Conservation (phyloP, 2,113 vertebrate genomes). For the Danio rerio region GRCz12tu NC_133199.1:9901501-9902000, state of each 20-base stretch:
- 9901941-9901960: too few relatives aligned
- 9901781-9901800: background rate
- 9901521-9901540: constrained; percentile 89
- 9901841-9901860: constrained; percentile 87
- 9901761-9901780: background rate
- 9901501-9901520: constrained; percentile 94
- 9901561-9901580: constrained; percentile 56
- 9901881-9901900: constrained; percentile 81
- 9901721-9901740: background rate
- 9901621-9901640: constrained; percentile 5
- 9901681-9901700: constrained; percentile 37
- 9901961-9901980: background rate
- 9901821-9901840: constrained; percentile 57
- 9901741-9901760: background rate
- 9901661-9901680: constrained; percentile 49
- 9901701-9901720: background rate
- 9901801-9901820: constrained; percentile 21
- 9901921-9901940: too few relatives aligned
- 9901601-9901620: background rate
- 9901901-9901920: background rate
- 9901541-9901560: constrained; percentile 84
- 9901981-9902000: too few relatives aligned
- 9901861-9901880: constrained; percentile 80
- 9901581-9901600: constrained; percentile 14
- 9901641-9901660: constrained; percentile 2